A percentile compares a stretch with the other conserved stretches of the same genome.
Conservation (phyloP, 2,797 vertebrate species). For the Leptoclinus maculatus region DNA sequence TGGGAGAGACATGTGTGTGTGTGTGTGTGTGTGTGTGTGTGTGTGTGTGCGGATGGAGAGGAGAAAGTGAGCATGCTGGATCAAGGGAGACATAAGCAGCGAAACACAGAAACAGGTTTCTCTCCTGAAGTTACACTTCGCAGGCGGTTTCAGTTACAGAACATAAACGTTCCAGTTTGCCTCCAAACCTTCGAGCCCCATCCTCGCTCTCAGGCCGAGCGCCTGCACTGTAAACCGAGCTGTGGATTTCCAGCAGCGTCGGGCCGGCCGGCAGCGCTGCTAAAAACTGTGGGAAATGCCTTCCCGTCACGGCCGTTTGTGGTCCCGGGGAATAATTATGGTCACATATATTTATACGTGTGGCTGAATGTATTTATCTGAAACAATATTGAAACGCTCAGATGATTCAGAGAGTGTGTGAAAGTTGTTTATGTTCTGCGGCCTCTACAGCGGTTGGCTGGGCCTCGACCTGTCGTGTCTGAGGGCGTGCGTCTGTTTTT, state of each 20-base stretch:
- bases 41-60: constrained; percentile 20
- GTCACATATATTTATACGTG: constrained; percentile 76
- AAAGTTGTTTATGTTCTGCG: constrained; percentile 84
- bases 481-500: constrained; percentile 68
- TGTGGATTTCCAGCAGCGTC: constrained; percentile 64
- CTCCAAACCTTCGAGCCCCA: constrained; percentile 51
- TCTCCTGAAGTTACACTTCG: constrained; percentile 57
- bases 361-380: constrained; percentile 80
- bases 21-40: constrained; percentile 42
- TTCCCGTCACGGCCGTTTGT: constrained; percentile 77
- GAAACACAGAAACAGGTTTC: constrained; percentile 41
- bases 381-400: constrained; percentile 79
- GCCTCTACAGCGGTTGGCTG: constrained; percentile 65
- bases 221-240: constrained; percentile 53
- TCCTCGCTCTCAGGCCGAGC: constrained; percentile 28
- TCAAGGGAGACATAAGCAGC: constrained; percentile 22
- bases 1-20: constrained; percentile 59
- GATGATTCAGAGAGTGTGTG: constrained; percentile 81
- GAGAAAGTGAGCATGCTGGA: constrained; percentile 34
- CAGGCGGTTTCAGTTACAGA: constrained; percentile 56
- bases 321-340: constrained; percentile 77
- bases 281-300: constrained; percentile 79
- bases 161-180: constrained; percentile 51
- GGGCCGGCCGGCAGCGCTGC: constrained; percentile 67
- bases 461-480: constrained; percentile 71